Percentiles rank a stretch among this genome's conserved stretches.
Evolutionary conservation across 2,797 vertebrate species (phyloP).

Genomic region (Euphonia xanthogaster): DNA sequence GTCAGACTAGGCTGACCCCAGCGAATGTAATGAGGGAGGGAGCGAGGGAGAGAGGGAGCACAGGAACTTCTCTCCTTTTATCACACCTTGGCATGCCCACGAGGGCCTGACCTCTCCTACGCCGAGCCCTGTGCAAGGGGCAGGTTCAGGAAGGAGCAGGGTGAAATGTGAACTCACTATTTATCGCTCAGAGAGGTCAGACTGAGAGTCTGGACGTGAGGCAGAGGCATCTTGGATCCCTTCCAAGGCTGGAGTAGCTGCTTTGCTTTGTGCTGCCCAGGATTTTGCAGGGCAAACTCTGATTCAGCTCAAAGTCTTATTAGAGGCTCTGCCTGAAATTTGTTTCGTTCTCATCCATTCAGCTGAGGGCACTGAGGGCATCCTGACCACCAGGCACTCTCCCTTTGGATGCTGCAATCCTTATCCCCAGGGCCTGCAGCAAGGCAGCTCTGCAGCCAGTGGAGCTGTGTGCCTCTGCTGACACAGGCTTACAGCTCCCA

Average conservation of each 20-base stretch:
- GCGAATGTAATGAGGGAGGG: slow-evolving; percentile 36
- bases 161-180: slow-evolving; percentile 55
- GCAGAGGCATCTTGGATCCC: slow-evolving; percentile 49
- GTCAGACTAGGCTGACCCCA: slow-evolving; percentile 27
- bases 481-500: background rate
- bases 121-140: slow-evolving; percentile 34
- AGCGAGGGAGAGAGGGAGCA: slow-evolving; percentile 22
- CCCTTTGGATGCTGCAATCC: background rate
- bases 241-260: slow-evolving; percentile 51
- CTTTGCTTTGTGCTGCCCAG: slow-evolving; percentile 28
- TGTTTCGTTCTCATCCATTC: slow-evolving; percentile 33
- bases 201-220: slow-evolving; percentile 38
- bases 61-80: slow-evolving; percentile 58
- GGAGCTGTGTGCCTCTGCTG: background rate
- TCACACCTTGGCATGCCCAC: slow-evolving; percentile 58
- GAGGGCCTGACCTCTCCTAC: slow-evolving; percentile 29
- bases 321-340: slow-evolving; percentile 31
- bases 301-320: slow-evolving; percentile 41
- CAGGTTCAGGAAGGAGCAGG: slow-evolving; percentile 54
- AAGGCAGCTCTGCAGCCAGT: background rate
- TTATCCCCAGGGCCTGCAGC: background rate
- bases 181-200: slow-evolving; percentile 56
- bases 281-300: slow-evolving; percentile 54
- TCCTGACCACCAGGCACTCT: background rate
- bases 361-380: slow-evolving; percentile 25